A percentile compares a stretch with the other conserved stretches of the same genome.
Conservation (phyloP, 2,113 vertebrate genomes). For the Oenanthe melanoleuca region DNA sequence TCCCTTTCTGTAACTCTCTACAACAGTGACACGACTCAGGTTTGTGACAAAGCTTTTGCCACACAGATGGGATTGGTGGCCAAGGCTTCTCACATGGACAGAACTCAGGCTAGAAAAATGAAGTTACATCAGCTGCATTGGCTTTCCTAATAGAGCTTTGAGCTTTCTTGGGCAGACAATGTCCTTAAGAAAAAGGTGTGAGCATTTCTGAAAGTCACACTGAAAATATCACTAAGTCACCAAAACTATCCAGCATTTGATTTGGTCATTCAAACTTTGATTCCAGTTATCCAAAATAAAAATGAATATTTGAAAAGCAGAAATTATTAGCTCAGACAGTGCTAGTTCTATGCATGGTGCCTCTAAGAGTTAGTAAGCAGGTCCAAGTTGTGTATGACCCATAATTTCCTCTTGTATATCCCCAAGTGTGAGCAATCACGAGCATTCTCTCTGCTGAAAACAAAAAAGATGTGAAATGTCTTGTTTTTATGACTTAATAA, state of each 20-base stretch:
- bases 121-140: neutral
- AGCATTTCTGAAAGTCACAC: neutral
- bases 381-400: neutral
- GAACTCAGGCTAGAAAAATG: neutral
- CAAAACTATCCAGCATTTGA: neutral
- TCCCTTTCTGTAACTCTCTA: constrained; percentile 88
- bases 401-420: neutral
- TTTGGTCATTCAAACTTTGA: neutral
- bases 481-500: neutral
- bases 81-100: neutral
- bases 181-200: neutral
- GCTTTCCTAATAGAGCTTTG: neutral
- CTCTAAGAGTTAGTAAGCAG: neutral
- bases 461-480: neutral
- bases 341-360: neutral
- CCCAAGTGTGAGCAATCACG: neutral
- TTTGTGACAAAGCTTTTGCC: constrained; percentile 52
- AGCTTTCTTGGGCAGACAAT: neutral
- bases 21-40: constrained; percentile 79
- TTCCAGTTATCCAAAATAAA: neutral
- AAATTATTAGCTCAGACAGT: neutral
- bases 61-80: neutral
- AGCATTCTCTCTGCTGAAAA: neutral
- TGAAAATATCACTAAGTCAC: neutral
- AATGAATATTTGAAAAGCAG: neutral